These are phyloP conservation scores for Bergia puertoricense DNA, from an alignment of 92 coral and sea anemone genomes.

Conservation along the genomic window DNA sequence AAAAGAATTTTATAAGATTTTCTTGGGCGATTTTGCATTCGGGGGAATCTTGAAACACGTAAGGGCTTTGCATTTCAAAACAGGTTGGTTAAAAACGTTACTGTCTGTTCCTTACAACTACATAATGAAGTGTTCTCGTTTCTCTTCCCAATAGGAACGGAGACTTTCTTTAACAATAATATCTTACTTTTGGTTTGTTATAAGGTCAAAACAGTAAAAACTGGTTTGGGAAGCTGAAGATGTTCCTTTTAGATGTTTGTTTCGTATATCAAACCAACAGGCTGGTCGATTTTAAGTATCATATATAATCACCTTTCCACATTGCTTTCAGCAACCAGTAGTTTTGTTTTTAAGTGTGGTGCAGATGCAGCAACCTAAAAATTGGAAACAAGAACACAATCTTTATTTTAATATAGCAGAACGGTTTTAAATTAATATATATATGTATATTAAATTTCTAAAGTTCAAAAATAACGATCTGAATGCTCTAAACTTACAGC, in stretches of 20 bases:
- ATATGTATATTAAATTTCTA: not conserved
- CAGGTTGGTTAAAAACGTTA: too few relatives aligned
- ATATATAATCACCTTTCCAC: constrained; percentile 54
- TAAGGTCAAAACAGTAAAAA: not conserved
- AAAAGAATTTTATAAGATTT: too few relatives aligned
- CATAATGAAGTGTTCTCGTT: too few relatives aligned
- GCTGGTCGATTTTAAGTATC: too few relatives aligned
- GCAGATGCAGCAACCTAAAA: constrained; percentile 68
- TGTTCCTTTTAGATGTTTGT: not conserved
- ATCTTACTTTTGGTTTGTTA: not conserved
- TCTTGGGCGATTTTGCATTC: too few relatives aligned
- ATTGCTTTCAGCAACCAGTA: constrained; percentile 66
- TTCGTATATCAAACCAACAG: not conserved
- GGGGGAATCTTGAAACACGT: too few relatives aligned
- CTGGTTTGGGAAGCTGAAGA: not conserved
- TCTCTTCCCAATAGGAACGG: too few relatives aligned
- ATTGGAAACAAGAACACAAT: not conserved
- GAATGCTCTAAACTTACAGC: too few relatives aligned
- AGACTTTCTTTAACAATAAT: too few relatives aligned
- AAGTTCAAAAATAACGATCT: too few relatives aligned
- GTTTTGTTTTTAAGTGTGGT: constrained; percentile 71
- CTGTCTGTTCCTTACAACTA: too few relatives aligned
- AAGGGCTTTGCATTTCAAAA: too few relatives aligned
- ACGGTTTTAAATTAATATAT: not conserved
- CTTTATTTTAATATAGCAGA: not conserved